phyloP scores from a whole-genome alignment of 2,797 vertebrate genomes.

The Xenops minutus region DNA sequence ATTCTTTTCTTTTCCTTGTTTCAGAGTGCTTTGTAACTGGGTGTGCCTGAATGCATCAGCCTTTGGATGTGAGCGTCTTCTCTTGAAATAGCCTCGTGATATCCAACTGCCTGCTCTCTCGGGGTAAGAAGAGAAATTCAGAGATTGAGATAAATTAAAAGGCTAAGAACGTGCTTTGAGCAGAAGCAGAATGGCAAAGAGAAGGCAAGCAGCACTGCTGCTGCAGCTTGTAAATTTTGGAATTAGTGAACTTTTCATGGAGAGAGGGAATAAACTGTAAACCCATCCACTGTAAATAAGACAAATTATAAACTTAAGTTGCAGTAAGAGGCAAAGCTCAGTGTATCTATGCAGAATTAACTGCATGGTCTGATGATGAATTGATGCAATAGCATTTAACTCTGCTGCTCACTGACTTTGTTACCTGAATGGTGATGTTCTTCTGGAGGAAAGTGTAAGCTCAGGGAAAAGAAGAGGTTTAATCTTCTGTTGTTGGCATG shows the following conservation, averaged over 20 bases:
- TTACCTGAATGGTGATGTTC: background rate
- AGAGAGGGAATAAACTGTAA: background rate
- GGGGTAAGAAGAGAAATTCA: conserved; percentile 11
- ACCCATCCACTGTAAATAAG: background rate
- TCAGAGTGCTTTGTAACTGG: background rate
- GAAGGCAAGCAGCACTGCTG: background rate
- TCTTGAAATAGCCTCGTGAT: background rate
- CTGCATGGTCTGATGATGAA: background rate
- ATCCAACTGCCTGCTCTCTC: background rate
- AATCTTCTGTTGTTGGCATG: background rate
- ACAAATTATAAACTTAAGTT: background rate
- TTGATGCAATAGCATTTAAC: background rate
- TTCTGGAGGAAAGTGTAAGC: background rate
- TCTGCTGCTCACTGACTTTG: background rate
- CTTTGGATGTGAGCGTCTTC: background rate
- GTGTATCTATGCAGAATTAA: background rate
- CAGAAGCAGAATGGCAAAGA: background rate
- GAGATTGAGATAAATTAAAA: background rate
- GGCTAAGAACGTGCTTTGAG: background rate
- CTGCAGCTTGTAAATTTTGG: background rate
- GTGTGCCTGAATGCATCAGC: conserved; percentile 14
- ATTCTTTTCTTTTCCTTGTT: background rate
- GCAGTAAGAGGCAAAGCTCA: background rate
- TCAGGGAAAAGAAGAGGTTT: background rate
- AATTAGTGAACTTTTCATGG: background rate